Evolutionary conservation across 2,113 vertebrate species (phyloP).

Genomic region (Cryptotis parvus): DNA sequence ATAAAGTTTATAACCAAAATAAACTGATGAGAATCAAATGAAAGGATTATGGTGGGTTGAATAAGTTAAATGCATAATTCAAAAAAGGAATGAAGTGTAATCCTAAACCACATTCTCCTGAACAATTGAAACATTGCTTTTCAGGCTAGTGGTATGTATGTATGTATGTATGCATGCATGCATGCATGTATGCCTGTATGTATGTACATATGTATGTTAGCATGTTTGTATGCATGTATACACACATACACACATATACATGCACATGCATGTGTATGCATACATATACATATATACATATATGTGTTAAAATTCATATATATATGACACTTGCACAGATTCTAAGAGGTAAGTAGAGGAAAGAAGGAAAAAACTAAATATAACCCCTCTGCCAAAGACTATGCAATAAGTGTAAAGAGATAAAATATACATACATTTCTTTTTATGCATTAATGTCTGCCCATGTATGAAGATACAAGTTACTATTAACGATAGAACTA

Average conservation of each 20-base stretch:
- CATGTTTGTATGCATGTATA: too few species aligned
- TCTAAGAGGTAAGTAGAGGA: background rate
- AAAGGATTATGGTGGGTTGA: conserved; percentile 32
- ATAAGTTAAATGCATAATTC: conserved; percentile 25
- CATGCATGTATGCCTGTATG: too few species aligned
- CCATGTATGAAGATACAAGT: background rate
- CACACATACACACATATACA: too few species aligned
- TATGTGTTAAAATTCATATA: background rate
- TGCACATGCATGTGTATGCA: too few species aligned
- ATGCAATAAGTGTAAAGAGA: background rate
- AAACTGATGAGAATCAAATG: conserved; percentile 63
- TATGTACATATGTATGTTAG: too few species aligned
- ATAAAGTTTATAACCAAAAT: conserved; percentile 70
- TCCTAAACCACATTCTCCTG: background rate
- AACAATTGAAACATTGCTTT: background rate
- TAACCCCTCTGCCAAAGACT: background rate
- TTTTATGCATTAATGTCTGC: background rate
- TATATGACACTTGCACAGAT: background rate
- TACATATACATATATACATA: too few species aligned
- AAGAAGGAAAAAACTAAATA: background rate
- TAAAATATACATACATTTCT: background rate
- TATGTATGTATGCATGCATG: too few species aligned
- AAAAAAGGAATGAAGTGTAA: background rate
- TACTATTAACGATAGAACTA: background rate
- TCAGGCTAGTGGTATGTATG: rapidly evolving